Evolutionary conservation across 1,140 invertebrate genomes (phyloP).

Genomic region (Drosophila azteca): DNA sequence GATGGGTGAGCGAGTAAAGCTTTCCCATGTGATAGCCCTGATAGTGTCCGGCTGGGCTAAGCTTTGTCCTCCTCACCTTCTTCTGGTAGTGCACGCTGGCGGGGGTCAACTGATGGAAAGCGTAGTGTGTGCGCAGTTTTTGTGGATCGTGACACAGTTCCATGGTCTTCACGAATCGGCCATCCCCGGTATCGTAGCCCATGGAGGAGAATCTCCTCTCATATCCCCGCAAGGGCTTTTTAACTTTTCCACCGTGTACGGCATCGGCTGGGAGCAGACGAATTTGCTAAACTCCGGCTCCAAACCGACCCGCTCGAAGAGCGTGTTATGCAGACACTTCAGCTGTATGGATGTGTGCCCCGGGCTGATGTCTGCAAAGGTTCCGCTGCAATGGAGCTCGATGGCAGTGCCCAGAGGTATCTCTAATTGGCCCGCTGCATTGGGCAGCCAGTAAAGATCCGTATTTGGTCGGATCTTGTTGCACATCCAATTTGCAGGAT

Average conservation of each 20-base stretch:
- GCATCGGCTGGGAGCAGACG: conserved; percentile 38
- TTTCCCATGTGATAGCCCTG: conserved; percentile 54
- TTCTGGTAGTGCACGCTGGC: conserved; percentile 63
- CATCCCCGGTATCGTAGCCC: conserved; percentile 57
- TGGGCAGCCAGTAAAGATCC: conserved; percentile 67
- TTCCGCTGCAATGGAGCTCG: conserved; percentile 58
- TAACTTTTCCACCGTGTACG: conserved; percentile 53
- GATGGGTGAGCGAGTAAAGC: conserved; percentile 55
- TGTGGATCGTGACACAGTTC: conserved; percentile 63
- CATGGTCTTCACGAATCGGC: conserved; percentile 70
- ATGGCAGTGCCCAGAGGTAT: conserved; percentile 58
- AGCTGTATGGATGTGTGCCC: conserved; percentile 31
- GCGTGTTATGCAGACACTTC: conserved; percentile 57
- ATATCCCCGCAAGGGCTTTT: conserved; percentile 39
- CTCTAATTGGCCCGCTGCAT: conserved; percentile 49
- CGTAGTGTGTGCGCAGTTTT: conserved; percentile 60
- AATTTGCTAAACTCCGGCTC: conserved; percentile 63
- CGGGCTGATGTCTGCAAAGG: conserved; percentile 42
- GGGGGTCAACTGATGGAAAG: conserved; percentile 48
- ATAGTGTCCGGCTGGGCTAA: conserved; percentile 65
- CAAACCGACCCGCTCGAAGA: conserved; percentile 49
- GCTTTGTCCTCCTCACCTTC: conserved; percentile 62
- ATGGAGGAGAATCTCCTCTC: conserved; percentile 2
- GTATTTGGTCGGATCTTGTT: conserved; percentile 53
- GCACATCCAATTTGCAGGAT: conserved; percentile 61